Conservation (phyloP, 2,888 invertebrate genomes). For the Charanyca ferruginea region DNA sequence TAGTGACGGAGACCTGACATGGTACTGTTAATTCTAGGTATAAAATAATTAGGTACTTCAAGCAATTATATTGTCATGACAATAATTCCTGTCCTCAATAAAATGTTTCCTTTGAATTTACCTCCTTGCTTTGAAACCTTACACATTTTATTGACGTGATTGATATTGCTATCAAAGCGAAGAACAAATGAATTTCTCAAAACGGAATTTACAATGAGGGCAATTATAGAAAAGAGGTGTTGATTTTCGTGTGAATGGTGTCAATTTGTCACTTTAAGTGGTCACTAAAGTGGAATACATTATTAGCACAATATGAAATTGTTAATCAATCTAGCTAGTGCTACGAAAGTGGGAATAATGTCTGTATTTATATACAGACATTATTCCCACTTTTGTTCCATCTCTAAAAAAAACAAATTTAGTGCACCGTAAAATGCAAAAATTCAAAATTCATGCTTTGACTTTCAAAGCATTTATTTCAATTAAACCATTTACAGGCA, state of each 20-base stretch:
- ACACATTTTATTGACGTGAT: constrained; percentile 48
- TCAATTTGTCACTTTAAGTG: constrained; percentile 61
- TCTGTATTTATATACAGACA: too few species aligned
- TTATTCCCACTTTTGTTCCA: background rate
- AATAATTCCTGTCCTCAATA: background rate
- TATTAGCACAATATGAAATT: constrained; percentile 27
- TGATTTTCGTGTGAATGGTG: constrained; percentile 54
- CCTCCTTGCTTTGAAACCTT: constrained; percentile 16
- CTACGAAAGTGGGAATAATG: too few species aligned
- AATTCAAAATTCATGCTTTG: too few species aligned
- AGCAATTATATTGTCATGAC: constrained; percentile 5
- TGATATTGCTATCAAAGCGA: constrained; percentile 48
- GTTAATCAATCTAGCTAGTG: background rate
- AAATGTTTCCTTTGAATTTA: constrained; percentile 23
- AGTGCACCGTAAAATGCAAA: too few species aligned
- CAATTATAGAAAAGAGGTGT: constrained; percentile 62
- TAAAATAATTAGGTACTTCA: background rate
- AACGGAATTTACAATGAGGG: constrained; percentile 58
- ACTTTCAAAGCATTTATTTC: too few species aligned
- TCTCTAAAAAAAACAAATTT: background rate
- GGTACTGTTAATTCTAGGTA: background rate
- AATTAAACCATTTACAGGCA: too few species aligned
- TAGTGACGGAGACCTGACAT: too few species aligned
- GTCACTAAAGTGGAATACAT: constrained; percentile 64
- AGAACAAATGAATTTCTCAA: constrained; percentile 37